These are phyloP conservation scores for Troides aeacus DNA, from an alignment of 2,888 invertebrate genomes.

Conservation along the genomic window DNA sequence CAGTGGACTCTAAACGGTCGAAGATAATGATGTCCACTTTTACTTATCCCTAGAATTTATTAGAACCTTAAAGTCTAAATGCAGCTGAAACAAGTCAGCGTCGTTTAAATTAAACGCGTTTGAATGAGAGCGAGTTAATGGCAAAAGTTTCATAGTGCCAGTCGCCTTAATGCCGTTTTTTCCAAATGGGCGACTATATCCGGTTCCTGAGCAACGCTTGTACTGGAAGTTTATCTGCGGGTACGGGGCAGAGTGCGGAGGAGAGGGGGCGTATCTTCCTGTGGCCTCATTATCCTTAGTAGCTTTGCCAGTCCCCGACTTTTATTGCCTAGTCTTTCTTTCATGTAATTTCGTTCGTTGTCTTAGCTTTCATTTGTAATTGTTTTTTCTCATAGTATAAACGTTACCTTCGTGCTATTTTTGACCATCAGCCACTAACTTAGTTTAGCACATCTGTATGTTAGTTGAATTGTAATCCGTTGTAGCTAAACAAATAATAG, in stretches of 20 bases:
- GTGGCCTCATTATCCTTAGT: constrained; percentile 14
- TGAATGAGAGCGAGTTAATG: constrained; percentile 8
- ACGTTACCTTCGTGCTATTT: too few species aligned
- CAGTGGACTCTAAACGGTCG: too few species aligned
- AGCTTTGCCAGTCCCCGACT: constrained; percentile 6
- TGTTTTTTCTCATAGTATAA: not conserved
- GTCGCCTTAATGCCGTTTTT: constrained; percentile 44
- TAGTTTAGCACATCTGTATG: too few species aligned
- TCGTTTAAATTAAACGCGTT: constrained; percentile 8
- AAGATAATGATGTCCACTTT: too few species aligned
- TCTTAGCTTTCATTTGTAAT: constrained; percentile 1
- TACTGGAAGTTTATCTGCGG: constrained; percentile 57
- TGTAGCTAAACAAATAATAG: too few species aligned
- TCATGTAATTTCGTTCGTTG: constrained; percentile 13
- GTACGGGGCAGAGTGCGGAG: not conserved
- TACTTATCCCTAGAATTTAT: too few species aligned
- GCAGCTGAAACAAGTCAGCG: not conserved
- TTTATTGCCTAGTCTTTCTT: constrained; percentile 12
- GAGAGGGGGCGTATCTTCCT: constrained; percentile 3
- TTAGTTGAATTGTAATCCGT: too few species aligned
- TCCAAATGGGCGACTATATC: constrained; percentile 66
- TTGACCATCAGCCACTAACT: too few species aligned
- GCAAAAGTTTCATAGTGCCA: constrained; percentile 27
- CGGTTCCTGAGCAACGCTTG: constrained; percentile 52
- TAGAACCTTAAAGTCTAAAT: not conserved